Base-by-base conservation (phyloP, 2,797 vertebrate species). In the Chaetodon trifasciatus region DNA sequence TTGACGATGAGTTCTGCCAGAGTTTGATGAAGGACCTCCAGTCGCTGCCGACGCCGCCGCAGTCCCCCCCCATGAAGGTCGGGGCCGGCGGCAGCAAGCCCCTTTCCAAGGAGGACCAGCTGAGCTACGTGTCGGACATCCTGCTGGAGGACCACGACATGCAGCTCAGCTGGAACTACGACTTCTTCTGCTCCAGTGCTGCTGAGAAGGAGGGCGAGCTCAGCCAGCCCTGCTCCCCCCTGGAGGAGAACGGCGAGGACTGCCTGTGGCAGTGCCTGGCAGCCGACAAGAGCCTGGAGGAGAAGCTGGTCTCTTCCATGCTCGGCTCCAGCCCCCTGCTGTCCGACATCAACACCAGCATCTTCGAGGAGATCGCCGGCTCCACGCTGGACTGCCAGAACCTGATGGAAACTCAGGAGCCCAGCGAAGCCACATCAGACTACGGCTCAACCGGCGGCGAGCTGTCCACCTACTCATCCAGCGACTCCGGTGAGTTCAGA, bases 1-100 rank as follows among this genome's bases (percentile, higher is more conserved):
- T 96, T 46, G 96, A 96, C 3, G 94, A 96, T 0, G 95, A 96
- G 49, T 94, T 96, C 74, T 96, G 93, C 74, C 90, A 94, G 80
- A 94, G 79, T 58, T 68, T 96, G 76, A 93, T 96, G 88, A 95
- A 94, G 76, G 95, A 96, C 83, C 86, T 96, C 9, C 94, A 96
- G 86, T 83, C 86, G 8, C 78, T 95, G 44, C 95, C 95, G 4
- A 95, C 95, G 0, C 95, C 96, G 2, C 95, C 96, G 0, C 95
- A 95, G 86, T 95, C 94, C 1, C 95, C 96, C 0, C 94, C 94
- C 0, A 89, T 88, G 74, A 96, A 96, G 81, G 0, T 86, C 0
- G 93, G 86, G 0, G 23, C 79, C 28, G 81, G 75, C 0, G 37
- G 42, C n/a, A 17, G 23, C 0, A 95, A 94, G 76, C 90, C 92